A percentile compares a stretch with the other conserved stretches of the same genome.
Conservation (phyloP, 2,113 vertebrate species). For the Pomatorhinus ruficollis region DNA sequence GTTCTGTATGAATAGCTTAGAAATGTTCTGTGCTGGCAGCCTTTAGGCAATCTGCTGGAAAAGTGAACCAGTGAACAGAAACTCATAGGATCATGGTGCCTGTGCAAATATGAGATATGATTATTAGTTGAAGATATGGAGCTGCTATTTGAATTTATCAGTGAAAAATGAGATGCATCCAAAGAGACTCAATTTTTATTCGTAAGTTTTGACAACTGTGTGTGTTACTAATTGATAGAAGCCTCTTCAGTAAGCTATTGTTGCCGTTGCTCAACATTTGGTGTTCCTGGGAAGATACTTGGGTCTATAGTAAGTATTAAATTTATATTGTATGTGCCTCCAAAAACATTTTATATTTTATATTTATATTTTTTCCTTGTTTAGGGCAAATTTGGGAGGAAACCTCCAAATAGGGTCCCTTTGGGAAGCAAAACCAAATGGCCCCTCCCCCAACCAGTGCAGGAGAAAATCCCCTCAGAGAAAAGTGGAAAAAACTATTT, state of each 20-base stretch:
- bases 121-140: neutral
- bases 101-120: neutral
- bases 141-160: neutral
- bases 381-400: too few relatives aligned
- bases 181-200: neutral
- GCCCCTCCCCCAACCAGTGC: too few relatives aligned
- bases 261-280: neutral
- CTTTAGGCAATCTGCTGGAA: neutral
- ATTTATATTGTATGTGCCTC: neutral
- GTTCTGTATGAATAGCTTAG: neutral
- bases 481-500: too few relatives aligned
- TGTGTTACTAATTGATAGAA: neutral
- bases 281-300: neutral
- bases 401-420: too few relatives aligned
- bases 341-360: neutral
- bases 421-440: too few relatives aligned
- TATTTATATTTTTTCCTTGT: too few relatives aligned
- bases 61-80: neutral
- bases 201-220: neutral
- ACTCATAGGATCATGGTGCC: neutral
- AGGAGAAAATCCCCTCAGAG: too few relatives aligned
- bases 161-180: neutral
- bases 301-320: neutral
- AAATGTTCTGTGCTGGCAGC: neutral
- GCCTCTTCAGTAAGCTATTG: neutral